Base-by-base conservation (phyloP, 1,140 invertebrate genomes). In the Sminthurides bifidus region DNA sequence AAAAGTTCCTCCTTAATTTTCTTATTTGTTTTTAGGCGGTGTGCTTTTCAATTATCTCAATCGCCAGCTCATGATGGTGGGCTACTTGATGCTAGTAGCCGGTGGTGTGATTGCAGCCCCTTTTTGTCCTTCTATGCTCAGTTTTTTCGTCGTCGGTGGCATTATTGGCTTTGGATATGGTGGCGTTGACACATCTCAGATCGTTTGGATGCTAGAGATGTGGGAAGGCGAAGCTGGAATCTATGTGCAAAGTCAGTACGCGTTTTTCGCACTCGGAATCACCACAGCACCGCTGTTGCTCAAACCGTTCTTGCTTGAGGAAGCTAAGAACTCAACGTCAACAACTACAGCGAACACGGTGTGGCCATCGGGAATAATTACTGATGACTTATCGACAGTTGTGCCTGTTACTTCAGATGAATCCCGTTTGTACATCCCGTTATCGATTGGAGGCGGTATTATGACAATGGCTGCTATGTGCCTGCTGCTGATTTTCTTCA, bases 181-280 rank as follows among this genome's bases (percentile, higher is more conserved):
- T 6, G 5, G 26, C 3, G 43, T 37, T 46, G 40, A 45, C 5
- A 17, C 27, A 3, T 29, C 44, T 10, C 43, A 49, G 27, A 8
- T 48, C 30, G 54, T 56, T 4, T 56, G 54, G 54, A 56, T 56
- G 5, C 17, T 56, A 24, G 54, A 56, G 19, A 43, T 56, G 44
- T 23, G 46, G 29, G 10, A 37, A 38, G 29, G 40, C 33, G 21
- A 56, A 4, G 31, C 45, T 35, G 26, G 23, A 33, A 24, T 27
- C 2, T 56, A 35, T 23, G 24, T 56, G 14, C 43, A 50, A 30
- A 5, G 10, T 4, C 54, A 48, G n/a, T 45, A 56, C 38, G 46
- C 49, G 29, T 35, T 24, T 24, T 49, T 29, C 24, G 41, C 54
- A 33, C n/a, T 56, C 6, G 54, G 54, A 8, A 14, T 43, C 4